Conservation (phyloP, 2,888 invertebrate species). For the Chelonus formosanus region DNA sequence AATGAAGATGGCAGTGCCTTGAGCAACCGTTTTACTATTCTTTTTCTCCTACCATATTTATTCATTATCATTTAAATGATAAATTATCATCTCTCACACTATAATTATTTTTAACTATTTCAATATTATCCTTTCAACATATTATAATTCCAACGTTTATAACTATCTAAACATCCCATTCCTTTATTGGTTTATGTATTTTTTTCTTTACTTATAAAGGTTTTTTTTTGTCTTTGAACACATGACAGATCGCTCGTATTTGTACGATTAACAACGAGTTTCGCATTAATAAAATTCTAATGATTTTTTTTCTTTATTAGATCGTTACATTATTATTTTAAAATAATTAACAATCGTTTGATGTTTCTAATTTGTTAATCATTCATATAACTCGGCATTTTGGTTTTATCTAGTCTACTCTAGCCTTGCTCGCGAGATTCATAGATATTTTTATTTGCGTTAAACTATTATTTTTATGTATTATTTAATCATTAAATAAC, state of each 20-base stretch:
- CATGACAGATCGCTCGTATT: slow-evolving; percentile 63
- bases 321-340: slow-evolving; percentile 40
- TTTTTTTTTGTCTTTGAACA: slow-evolving; percentile 54
- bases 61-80: slow-evolving; percentile 21
- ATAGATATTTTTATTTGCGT: slow-evolving; percentile 2
- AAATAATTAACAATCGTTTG: slow-evolving; percentile 8
- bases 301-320: slow-evolving; percentile 38
- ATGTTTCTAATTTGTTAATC: slow-evolving; percentile 21
- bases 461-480: slow-evolving; percentile 7
- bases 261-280: slow-evolving; percentile 55
- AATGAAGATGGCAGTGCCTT: slow-evolving; percentile 61
- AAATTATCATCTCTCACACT: background rate
- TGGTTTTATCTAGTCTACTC: slow-evolving; percentile 54
- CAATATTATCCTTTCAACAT: slow-evolving; percentile 11
- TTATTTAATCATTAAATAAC: slow-evolving; percentile 33
- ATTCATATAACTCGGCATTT: slow-evolving; percentile 20
- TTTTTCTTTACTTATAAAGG: slow-evolving; percentile 20
- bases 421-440: slow-evolving; percentile 58
- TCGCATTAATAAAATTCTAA: too few relatives aligned
- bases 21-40: slow-evolving; percentile 56
- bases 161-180: background rate
- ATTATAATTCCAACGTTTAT: background rate
- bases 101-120: slow-evolving; percentile 16
- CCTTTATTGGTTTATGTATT: background rate
- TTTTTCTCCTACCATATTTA: slow-evolving; percentile 38